phyloP scores from a whole-genome alignment of 2,888 invertebrate genomes.

The Spodoptera littoralis region DNA sequence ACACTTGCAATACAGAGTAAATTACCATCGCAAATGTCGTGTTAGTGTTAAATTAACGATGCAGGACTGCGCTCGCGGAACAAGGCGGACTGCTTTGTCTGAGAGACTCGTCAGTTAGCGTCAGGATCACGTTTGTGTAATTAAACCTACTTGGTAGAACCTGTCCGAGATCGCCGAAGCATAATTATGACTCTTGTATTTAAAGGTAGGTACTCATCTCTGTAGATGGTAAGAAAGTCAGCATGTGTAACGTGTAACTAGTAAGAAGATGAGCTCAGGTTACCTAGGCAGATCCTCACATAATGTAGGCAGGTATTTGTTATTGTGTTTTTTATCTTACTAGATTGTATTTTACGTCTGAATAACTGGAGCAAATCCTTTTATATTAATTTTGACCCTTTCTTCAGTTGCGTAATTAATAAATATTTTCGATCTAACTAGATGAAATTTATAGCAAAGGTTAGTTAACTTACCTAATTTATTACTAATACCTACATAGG shows the following conservation, averaged over 20 bases:
- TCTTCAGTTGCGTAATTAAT: too few relatives aligned
- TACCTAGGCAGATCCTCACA: background rate
- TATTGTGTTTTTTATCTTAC: too few relatives aligned
- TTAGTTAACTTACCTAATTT: too few relatives aligned
- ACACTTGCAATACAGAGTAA: conserved; percentile 20
- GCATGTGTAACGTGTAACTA: background rate
- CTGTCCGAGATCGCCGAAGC: conserved; percentile 18
- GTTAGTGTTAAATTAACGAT: background rate
- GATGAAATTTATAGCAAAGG: too few relatives aligned
- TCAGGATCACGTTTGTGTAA: conserved; percentile 48
- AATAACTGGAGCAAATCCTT: too few relatives aligned
- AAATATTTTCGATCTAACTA: too few relatives aligned
- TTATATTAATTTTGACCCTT: too few relatives aligned
- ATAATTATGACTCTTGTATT: conserved; percentile 38
- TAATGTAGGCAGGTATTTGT: too few relatives aligned
- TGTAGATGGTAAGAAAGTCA: conserved; percentile 2
- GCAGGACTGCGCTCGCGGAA: conserved; percentile 1
- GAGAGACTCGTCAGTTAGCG: conserved; percentile 15
- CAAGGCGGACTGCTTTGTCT: conserved; percentile 27
- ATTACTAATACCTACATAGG: too few relatives aligned
- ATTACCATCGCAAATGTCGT: conserved; percentile 7
- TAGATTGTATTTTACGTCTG: too few relatives aligned
- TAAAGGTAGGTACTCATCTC: conserved; percentile 10
- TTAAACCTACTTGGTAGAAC: conserved; percentile 48
- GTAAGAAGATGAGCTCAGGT: background rate